phyloP scores from a whole-genome alignment of 2,797 vertebrate genomes.

The Prionace glauca region DNA sequence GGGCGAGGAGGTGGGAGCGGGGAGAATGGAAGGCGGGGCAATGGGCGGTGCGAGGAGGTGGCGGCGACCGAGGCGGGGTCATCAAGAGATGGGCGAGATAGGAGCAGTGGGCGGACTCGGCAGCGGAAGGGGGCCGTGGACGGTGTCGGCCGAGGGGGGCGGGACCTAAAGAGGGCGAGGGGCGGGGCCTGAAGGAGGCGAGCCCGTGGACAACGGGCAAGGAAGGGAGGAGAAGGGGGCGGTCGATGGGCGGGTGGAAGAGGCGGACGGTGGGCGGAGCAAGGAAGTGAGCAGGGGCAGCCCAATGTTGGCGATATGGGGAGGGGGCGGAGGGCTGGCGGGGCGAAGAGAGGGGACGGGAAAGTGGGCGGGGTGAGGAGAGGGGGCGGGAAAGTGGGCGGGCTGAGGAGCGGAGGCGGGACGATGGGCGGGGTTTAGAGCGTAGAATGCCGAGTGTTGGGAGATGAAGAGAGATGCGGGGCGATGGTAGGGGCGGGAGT shows the following conservation, averaged over 20 bases:
- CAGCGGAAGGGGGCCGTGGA: no score
- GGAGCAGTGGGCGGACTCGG: no score
- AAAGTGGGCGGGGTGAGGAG: background rate
- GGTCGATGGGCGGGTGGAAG: background rate
- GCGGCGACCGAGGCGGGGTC: no score
- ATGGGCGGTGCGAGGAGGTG: background rate
- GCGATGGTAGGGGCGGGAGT: no score
- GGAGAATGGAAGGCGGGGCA: no score
- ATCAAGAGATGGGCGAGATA: no score
- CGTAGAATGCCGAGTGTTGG: no score
- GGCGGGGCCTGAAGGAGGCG: no score
- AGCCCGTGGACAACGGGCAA: no score
- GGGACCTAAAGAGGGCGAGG: no score
- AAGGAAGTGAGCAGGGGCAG: background rate
- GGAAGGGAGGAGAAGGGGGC: background rate
- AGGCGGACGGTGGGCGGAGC: background rate
- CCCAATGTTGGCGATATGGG: background rate
- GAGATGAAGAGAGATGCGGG: background rate
- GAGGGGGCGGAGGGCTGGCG: background rate
- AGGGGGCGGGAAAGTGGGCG: background rate
- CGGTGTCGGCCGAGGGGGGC: no score
- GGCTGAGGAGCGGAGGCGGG: background rate
- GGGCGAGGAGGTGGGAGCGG: background rate
- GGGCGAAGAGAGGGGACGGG: background rate
- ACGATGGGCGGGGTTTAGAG: no score